phyloP scores from a whole-genome alignment of 1,140 invertebrate genomes.

The Archegozetes longisetosus region DNA sequence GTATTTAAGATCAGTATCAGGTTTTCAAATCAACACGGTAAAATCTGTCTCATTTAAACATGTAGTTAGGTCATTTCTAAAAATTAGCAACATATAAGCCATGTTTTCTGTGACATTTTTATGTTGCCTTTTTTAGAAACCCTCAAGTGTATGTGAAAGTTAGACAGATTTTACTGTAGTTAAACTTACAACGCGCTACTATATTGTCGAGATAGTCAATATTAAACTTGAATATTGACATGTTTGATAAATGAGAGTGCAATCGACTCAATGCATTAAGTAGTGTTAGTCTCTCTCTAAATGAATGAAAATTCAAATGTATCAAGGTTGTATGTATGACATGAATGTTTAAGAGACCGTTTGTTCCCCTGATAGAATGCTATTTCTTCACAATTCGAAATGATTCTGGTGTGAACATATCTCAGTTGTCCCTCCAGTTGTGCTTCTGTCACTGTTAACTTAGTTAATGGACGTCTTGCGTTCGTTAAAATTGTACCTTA shows the following conservation, averaged over 20 bases:
- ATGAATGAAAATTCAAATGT: background rate
- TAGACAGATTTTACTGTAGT: background rate
- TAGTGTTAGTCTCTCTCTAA: conserved; percentile 12
- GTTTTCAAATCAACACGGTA: background rate
- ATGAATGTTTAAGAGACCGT: conserved; percentile 49
- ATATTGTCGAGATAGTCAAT: conserved; percentile 94
- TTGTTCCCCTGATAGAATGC: conserved; percentile 89
- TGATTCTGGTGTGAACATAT: conserved; percentile 86
- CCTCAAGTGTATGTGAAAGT: too few relatives aligned
- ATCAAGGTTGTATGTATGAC: conserved; percentile 24
- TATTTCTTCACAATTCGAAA: conserved; percentile 91
- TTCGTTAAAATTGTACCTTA: conserved; percentile 38
- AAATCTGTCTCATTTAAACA: too few relatives aligned
- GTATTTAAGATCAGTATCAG: background rate
- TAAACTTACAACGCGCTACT: conserved; percentile 78
- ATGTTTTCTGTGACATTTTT: too few relatives aligned
- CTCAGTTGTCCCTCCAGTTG: conserved; percentile 93
- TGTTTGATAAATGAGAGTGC: background rate
- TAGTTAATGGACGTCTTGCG: conserved; percentile 63
- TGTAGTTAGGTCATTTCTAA: too few relatives aligned
- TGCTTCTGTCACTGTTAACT: conserved; percentile 82
- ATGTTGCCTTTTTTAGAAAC: too few relatives aligned
- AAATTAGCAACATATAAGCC: too few relatives aligned
- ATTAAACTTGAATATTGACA: conserved; percentile 55
- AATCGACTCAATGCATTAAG: conserved; percentile 11